Evolutionary conservation across 2,797 vertebrate genomes (phyloP).

Genomic region (Scolopax rusticola): DNA sequence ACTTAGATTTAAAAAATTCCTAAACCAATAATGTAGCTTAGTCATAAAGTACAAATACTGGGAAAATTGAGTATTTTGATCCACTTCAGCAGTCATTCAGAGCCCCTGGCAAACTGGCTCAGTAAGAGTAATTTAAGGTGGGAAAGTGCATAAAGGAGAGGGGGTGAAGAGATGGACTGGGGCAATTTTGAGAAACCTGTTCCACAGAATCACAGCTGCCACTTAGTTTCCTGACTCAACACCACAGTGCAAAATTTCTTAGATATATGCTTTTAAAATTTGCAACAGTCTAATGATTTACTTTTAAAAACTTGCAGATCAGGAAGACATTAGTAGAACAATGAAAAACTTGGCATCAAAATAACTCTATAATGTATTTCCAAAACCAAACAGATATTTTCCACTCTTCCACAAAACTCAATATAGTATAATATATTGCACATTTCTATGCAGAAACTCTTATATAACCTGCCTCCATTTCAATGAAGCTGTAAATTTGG

Average conservation of each 20-base stretch:
- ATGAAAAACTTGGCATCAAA: constrained; percentile 29
- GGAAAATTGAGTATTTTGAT: background rate
- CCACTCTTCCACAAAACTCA: constrained; percentile 34
- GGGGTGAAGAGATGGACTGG: background rate
- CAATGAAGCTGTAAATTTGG: constrained; percentile 15
- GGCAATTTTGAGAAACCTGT: background rate
- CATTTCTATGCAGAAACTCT: constrained; percentile 2
- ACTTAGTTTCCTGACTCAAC: background rate
- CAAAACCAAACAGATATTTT: constrained; percentile 46
- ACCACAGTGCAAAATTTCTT: background rate
- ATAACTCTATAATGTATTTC: constrained; percentile 10
- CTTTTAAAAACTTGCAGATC: constrained; percentile 21
- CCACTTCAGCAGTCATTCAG: background rate
- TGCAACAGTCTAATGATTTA: background rate
- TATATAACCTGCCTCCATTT: background rate
- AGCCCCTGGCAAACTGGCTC: background rate
- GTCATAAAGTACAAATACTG: background rate
- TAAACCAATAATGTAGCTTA: background rate
- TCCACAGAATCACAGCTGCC: background rate
- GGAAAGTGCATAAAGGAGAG: background rate
- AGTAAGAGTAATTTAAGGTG: background rate
- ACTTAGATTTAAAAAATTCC: background rate
- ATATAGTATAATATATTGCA: constrained; percentile 7
- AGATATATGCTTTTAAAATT: background rate
- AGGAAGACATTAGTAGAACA: constrained; percentile 42